A percentile compares a stretch with the other conserved stretches of the same genome.
phyloP scores from a whole-genome alignment of 2,113 vertebrate genomes.

The Esox niger region DNA sequence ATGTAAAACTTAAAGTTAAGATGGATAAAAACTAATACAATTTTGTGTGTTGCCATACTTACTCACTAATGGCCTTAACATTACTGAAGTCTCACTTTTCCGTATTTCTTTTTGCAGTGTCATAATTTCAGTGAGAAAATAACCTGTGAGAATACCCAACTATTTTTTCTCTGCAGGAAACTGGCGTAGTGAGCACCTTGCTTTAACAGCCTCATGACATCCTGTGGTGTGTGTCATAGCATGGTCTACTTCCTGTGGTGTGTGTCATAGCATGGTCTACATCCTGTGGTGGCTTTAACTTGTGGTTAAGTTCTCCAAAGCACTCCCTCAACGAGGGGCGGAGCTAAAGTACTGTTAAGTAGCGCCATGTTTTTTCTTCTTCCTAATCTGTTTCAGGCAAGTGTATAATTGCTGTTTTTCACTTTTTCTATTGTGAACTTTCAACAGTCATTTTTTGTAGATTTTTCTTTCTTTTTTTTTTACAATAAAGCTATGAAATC shows the following conservation, averaged over 20 bases:
- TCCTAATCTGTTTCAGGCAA: conserved; percentile 55
- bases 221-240: conserved; percentile 31
- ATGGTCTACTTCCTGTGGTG: conserved; percentile 33
- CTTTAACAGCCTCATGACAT: conserved; percentile 39
- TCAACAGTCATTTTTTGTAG: conserved; percentile 73
- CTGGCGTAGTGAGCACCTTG: conserved; percentile 25
- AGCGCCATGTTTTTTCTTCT: conserved; percentile 9
- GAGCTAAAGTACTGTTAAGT: conserved; percentile 16
- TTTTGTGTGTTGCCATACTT: neutral
- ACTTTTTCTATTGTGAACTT: conserved; percentile 61
- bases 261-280: conserved; percentile 29
- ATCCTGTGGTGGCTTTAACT: conserved; percentile 39
- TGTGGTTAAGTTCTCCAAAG: conserved; percentile 34
- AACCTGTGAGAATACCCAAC: conserved; percentile 2
- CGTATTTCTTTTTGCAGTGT: neutral
- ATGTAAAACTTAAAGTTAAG: too few relatives aligned
- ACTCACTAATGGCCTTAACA: neutral
- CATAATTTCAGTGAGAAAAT: neutral
- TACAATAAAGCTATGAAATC: conserved; percentile 67
- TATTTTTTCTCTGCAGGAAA: neutral
- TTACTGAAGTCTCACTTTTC: neutral
- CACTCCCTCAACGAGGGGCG: conserved; percentile 40
- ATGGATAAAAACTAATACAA: neutral
- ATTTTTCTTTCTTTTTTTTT: conserved; percentile 61
- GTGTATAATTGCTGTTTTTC: conserved; percentile 20